Evolutionary conservation across 2,797 vertebrate species (phyloP).

Genomic region (Dryobates pubescens): DNA sequence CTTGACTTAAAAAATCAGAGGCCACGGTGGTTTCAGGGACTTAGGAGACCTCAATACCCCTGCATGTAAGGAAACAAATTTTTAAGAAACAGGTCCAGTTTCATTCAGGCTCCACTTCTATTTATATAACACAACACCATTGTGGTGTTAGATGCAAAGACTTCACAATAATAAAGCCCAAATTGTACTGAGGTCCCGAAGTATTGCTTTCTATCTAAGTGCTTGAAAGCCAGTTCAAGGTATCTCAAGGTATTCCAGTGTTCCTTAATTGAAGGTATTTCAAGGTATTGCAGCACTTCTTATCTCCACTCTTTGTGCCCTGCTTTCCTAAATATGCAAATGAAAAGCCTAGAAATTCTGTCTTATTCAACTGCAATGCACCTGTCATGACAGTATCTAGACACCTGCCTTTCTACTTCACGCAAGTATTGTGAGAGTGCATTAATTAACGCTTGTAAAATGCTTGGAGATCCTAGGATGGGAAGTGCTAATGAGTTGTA

Average conservation of each 20-base stretch:
- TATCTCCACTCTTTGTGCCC: neutral
- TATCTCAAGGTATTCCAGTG: neutral
- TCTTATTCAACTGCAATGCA: slow-evolving; percentile 16
- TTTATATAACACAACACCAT: neutral
- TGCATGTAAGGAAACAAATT: neutral
- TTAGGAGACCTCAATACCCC: neutral
- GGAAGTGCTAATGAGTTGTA: slow-evolving; percentile 61
- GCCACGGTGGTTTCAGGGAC: neutral
- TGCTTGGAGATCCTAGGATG: slow-evolving; percentile 36
- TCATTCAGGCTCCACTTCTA: neutral
- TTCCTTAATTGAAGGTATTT: neutral
- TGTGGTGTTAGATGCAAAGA: neutral
- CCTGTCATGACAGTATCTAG: slow-evolving; percentile 33
- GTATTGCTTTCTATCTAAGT: neutral
- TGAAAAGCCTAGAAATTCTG: slow-evolving; percentile 27
- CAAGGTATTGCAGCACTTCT: slow-evolving; percentile 7
- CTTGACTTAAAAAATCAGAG: neutral
- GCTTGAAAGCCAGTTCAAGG: neutral
- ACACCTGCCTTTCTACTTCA: slow-evolving; percentile 52
- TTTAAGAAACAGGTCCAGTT: neutral
- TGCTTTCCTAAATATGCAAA: slow-evolving; percentile 27
- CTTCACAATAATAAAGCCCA: neutral
- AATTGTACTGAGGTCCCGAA: neutral
- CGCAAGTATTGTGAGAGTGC: slow-evolving; percentile 32
- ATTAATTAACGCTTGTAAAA: slow-evolving; percentile 56